These are phyloP conservation scores for Malthinus flaveolus DNA, from an alignment of 2,888 invertebrate species.

Conservation along the genomic window DNA sequence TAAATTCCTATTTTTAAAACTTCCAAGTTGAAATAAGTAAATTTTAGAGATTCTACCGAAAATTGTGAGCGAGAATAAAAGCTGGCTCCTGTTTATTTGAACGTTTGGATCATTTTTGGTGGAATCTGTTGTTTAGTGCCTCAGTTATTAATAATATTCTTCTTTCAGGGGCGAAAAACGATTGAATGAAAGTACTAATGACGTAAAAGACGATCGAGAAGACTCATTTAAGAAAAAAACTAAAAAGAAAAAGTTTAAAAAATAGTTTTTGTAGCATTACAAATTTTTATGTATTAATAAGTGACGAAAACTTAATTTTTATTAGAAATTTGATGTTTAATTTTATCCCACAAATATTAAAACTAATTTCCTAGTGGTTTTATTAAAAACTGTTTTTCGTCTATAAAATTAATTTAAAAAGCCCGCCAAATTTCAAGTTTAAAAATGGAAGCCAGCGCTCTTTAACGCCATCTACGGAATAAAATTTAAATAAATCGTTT, in stretches of 20 bases:
- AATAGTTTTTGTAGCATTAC: neutral
- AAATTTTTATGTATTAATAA: neutral
- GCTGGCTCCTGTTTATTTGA: neutral
- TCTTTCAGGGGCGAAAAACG: constrained; percentile 43
- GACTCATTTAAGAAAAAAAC: neutral
- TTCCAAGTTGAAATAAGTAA: neutral
- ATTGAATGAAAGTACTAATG: constrained; percentile 25
- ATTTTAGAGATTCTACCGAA: constrained; percentile 4
- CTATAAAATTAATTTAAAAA: too few species aligned
- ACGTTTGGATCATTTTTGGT: neutral
- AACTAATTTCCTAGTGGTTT: too few species aligned
- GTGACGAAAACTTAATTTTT: neutral
- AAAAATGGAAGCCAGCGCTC: too few species aligned
- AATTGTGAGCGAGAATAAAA: neutral
- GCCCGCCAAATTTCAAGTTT: too few species aligned
- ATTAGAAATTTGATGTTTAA: neutral
- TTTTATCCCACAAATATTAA: neutral
- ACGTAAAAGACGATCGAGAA: neutral
- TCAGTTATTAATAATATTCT: neutral
- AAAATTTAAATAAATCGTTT: too few species aligned
- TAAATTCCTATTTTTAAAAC: neutral
- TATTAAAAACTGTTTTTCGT: too few species aligned
- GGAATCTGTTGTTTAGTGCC: neutral
- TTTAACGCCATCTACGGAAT: too few species aligned
- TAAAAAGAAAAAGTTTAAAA: neutral